phyloP scores from a whole-genome alignment of 2,113 vertebrate genomes.

The Charadrius vociferus region DNA sequence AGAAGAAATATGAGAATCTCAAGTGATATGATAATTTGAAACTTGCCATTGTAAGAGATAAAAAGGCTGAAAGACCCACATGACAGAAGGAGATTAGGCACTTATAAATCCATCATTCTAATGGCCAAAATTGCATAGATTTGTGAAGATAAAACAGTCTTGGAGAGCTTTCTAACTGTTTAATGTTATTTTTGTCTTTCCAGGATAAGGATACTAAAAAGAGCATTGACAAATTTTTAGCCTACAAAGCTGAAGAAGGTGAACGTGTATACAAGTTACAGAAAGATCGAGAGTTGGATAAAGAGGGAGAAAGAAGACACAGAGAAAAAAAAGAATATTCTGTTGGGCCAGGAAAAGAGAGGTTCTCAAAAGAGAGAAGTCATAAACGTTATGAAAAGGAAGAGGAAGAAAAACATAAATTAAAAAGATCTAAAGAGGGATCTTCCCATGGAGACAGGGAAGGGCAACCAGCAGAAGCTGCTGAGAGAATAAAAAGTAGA shows the following conservation, averaged over 20 bases:
- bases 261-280: constrained; percentile 33
- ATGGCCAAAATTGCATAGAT: background rate
- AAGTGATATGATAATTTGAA: background rate
- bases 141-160: background rate
- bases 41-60: background rate
- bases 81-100: background rate
- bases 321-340: constrained; percentile 57
- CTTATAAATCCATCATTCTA: background rate
- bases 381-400: background rate
- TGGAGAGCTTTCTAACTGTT: background rate
- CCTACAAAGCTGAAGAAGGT: constrained; percentile 19
- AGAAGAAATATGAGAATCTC: background rate
- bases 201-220: constrained; percentile 48
- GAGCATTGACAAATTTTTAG: constrained; percentile 46
- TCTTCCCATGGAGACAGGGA: constrained; percentile 33
- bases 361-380: constrained; percentile 25
- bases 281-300: constrained; percentile 41
- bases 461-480: constrained; percentile 17
- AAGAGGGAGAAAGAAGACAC: constrained; percentile 57
- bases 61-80: background rate
- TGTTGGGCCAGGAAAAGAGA: constrained; percentile 47
- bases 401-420: constrained; percentile 38
- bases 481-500: constrained; percentile 13
- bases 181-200: background rate
- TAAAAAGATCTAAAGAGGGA: constrained; percentile 53